These are phyloP conservation scores for Parus major DNA, from an alignment of 2,113 vertebrate genomes.

Conservation along the genomic window DNA sequence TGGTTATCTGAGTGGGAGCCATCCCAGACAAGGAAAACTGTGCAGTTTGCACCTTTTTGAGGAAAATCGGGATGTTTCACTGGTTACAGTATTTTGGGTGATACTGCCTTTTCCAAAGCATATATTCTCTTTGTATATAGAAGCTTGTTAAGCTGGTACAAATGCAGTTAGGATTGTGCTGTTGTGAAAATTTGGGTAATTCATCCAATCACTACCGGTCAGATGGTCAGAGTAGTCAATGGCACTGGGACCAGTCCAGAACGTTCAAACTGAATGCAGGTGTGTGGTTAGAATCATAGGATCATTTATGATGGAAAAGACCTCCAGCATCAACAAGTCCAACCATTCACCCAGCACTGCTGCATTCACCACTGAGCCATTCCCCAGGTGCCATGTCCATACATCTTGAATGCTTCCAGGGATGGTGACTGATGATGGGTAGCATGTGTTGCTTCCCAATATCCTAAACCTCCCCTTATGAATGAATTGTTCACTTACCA, in stretches of 20 bases:
- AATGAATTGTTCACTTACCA: neutral
- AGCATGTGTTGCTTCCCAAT: neutral
- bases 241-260: neutral
- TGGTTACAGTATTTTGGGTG: neutral
- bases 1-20: neutral
- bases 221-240: neutral
- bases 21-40: neutral
- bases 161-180: neutral
- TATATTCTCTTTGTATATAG: neutral
- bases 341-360: accelerated
- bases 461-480: neutral
- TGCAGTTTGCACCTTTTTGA: neutral
- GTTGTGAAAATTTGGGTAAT: neutral
- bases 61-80: neutral
- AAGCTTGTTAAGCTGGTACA: neutral
- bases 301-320: neutral
- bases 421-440: neutral
- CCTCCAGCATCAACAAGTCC: neutral
- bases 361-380: neutral
- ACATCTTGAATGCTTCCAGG: neutral
- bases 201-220: neutral
- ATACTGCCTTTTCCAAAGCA: neutral
- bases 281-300: neutral
- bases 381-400: neutral
- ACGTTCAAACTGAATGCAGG: accelerated